Percentiles rank a stretch among this genome's conserved stretches.
These are phyloP conservation scores for Peromyscus melanophrys DNA, from an alignment of 2,797 vertebrate genomes.

Conservation along the genomic window DNA sequence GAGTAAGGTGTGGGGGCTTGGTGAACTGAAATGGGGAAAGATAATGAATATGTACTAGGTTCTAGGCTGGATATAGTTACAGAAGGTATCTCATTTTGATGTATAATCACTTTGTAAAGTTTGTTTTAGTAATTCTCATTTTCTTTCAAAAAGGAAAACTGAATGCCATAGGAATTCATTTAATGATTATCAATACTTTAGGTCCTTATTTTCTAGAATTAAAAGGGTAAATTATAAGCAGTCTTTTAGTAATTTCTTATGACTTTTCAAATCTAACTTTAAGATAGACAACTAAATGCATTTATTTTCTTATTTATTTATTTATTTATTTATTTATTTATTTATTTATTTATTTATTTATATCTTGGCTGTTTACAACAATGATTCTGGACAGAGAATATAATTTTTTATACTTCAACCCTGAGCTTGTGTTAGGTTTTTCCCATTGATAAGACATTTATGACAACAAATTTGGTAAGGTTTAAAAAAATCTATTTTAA, in stretches of 20 bases:
- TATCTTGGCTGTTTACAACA: slow-evolving; percentile 43
- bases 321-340: no score
- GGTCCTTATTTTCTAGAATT: slow-evolving; percentile 47
- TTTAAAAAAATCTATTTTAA: slow-evolving; percentile 75
- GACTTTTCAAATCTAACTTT: slow-evolving; percentile 63
- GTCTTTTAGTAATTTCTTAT: slow-evolving; percentile 37
- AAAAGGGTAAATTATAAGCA: slow-evolving; percentile 24
- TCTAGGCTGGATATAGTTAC: background rate
- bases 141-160: slow-evolving; percentile 41
- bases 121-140: background rate
- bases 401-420: background rate
- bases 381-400: slow-evolving; percentile 28
- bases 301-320: background rate
- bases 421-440: slow-evolving; percentile 12
- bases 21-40: slow-evolving; percentile 22
- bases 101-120: background rate
- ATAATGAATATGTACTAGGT: background rate
- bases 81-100: slow-evolving; percentile 15
- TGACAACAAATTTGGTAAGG: background rate
- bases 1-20: background rate
- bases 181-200: slow-evolving; percentile 46
- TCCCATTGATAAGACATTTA: slow-evolving; percentile 40
- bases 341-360: background rate
- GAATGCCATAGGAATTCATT: background rate
- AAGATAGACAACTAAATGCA: slow-evolving; percentile 3